Evolutionary conservation across 2,113 vertebrate genomes (phyloP), one percentile per base, ranked within the genome.

Genomic region (Caloenas nicobarica): DNA sequence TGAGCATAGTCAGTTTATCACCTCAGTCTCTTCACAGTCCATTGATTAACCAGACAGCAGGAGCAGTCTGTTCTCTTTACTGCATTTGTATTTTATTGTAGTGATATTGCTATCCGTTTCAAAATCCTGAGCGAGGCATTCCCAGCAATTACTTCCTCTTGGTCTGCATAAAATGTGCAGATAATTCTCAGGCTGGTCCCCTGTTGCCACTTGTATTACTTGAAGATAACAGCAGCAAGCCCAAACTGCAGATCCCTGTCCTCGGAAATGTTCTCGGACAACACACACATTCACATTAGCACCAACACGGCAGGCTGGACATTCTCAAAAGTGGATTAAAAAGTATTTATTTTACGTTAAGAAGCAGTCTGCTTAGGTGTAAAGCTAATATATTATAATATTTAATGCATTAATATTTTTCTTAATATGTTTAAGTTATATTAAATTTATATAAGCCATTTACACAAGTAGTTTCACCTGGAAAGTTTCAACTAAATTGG

Each of bases 21-120:
- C 96, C 89, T 95, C 92, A 7, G 95, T 92, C 96, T 94, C 96
- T 97, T 96, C 97, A 98, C 97, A 97, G 97, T 33, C 93, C 97
- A 93, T 94, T 95, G 97, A 95, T 83, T 91, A 93, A 71, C 90
- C 97, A 98, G 97, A 87, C 97, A 64, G 81, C 14, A 29, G 89
- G 66, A 95, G 76, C 80, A 95, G 91, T 36, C 85, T 57, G 89
- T 18, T 95, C 93, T 91, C 71, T 91, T 88, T 80, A 77, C 28
- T 72, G 95, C 42, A 0, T 62, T 74, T 76, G 61, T 78, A 8
- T 84, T 97, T 97, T 78, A 95, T 74, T 36, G n/a, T 29, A 66
- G 66, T 50, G 70, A 33, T 29, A 9, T 22, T 81, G 65, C 40
- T 88, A 96, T 89, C 96, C 72, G 66, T 72, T 78, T 50, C 86